A percentile compares a stretch with the other conserved stretches of the same genome.
phyloP scores from a whole-genome alignment of 64 coral and sea anemone species.

The Actinia equina region DNA sequence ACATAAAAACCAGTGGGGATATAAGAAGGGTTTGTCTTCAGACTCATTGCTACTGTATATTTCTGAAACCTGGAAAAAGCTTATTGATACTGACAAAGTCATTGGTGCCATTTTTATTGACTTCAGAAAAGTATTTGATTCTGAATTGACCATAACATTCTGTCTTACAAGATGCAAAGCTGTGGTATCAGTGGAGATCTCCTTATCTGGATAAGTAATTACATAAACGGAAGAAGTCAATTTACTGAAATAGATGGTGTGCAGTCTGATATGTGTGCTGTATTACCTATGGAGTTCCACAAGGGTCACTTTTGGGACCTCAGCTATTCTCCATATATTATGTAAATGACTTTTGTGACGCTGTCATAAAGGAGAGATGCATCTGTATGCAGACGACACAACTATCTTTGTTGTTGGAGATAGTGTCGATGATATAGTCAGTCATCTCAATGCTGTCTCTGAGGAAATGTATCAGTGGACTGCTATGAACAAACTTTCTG shows the following conservation, averaged over 20 bases:
- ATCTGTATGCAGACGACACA: no score
- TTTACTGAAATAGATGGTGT: neutral
- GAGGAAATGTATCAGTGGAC: no score
- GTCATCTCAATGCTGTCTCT: no score
- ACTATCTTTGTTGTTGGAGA: no score
- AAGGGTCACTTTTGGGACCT: conserved; percentile 52
- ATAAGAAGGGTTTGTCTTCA: neutral
- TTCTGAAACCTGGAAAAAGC: conserved; percentile 17
- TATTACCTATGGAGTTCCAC: neutral
- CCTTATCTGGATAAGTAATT: conserved; percentile 15
- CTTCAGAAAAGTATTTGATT: neutral
- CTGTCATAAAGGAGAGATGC: no score
- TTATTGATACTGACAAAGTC: neutral
- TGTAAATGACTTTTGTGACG: conserved; percentile 49
- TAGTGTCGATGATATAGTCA: no score
- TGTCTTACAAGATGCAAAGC: conserved; percentile 12
- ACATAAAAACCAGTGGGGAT: conserved; percentile 24
- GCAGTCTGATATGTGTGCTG: neutral
- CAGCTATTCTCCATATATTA: conserved; percentile 59
- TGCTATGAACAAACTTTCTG: no score
- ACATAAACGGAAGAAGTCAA: conserved; percentile 29
- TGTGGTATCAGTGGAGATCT: conserved; percentile 2
- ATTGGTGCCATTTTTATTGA: conserved; percentile 11
- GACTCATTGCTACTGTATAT: conserved; percentile 5
- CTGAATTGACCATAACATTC: neutral